Percentiles rank a stretch among this genome's conserved stretches.
Evolutionary conservation across 2,113 vertebrate genomes (phyloP).

Genomic region (Poeciliopsis turrubarensis): DNA sequence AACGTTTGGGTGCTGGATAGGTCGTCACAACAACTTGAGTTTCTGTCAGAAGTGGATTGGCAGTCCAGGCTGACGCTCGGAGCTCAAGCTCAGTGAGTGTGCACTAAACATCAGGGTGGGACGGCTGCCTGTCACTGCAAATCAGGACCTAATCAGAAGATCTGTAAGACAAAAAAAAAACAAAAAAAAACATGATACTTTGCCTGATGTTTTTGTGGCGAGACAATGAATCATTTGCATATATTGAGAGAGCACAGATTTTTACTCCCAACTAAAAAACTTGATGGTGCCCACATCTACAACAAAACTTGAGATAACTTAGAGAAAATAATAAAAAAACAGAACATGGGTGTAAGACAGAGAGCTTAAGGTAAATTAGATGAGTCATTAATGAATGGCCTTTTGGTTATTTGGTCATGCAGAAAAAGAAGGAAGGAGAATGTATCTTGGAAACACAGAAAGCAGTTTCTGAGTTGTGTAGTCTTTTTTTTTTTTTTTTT

Average conservation of each 20-base stretch:
- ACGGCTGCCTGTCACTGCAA: slow-evolving; percentile 60
- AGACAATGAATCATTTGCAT: slow-evolving; percentile 31
- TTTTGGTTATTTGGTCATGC: slow-evolving; percentile 66
- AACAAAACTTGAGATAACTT: slow-evolving; percentile 26
- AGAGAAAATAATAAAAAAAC: slow-evolving; percentile 21
- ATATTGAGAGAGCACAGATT: neutral
- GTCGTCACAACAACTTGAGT: slow-evolving; percentile 35
- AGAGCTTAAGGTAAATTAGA: slow-evolving; percentile 52
- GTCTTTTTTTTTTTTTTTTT: slow-evolving; percentile 38
- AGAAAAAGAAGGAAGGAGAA: slow-evolving; percentile 43
- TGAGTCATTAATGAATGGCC: slow-evolving; percentile 59
- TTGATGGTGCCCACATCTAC: slow-evolving; percentile 41
- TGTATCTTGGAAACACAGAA: slow-evolving; percentile 38
- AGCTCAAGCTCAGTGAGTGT: slow-evolving; percentile 28
- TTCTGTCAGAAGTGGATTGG: slow-evolving; percentile 58
- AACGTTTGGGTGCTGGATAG: slow-evolving; percentile 23
- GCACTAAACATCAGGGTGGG: slow-evolving; percentile 40
- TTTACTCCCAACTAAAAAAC: slow-evolving; percentile 17
- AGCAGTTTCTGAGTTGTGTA: slow-evolving; percentile 37
- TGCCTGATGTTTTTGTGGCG: slow-evolving; percentile 37
- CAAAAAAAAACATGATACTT: slow-evolving; percentile 40
- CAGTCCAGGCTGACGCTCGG: slow-evolving; percentile 39
- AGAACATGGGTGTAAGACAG: slow-evolving; percentile 34
- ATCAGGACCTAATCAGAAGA: slow-evolving; percentile 53
- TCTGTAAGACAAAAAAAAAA: slow-evolving; percentile 60